Base-by-base conservation (phyloP, 1,140 invertebrate genomes). In the Brachystomella parvula region DNA sequence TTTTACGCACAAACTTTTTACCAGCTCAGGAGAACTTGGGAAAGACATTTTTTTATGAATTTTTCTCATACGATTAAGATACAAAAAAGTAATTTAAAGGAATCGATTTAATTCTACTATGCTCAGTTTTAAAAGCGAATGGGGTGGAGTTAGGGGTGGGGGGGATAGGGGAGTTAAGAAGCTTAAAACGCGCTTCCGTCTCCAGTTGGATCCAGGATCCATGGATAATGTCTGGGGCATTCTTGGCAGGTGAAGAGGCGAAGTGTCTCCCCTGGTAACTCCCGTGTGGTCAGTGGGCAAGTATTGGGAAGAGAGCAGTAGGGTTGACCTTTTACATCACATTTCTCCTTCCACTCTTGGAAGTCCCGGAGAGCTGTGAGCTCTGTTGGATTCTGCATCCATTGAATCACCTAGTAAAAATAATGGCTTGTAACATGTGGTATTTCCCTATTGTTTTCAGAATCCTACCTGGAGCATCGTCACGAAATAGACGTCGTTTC, bases 361-460 rank as follows among this genome's bases (percentile, higher is more conserved):
- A 95, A 95, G 75, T 95, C 92, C 74, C 90, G 83, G 44, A 96
- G 82, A 19, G 85, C 86, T 15, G 89, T 86, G 56, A 94, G 74
- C 77, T 95, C 90, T 2, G 91, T 94, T 44, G 94, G 94, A 69
- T 89, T 91, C 79, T 95, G 92, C 90, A 96, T 96, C 94, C 94
- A 97, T 80, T 96, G 92, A 74, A 97, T 90, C 9, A 96, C 92
- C 82, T 87, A 71, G n/a, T 29, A 26, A 39, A 29, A 24, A 44
- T 19, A 28, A 47, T 15, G 26, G 19, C 39, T 47, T 66, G 28
- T 6, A n/a, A 28, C 64, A 59, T 32, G 19, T n/a, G 12, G 21
- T 21, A 31, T 19, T 56, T 30, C 15, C 3, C 28, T 31, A 21
- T 31, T 30, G 49, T 47, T 24, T 30, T 17, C 26, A 21, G 0